Conservation (phyloP, 2,113 vertebrate species). For the Pogona vitticeps region DNA sequence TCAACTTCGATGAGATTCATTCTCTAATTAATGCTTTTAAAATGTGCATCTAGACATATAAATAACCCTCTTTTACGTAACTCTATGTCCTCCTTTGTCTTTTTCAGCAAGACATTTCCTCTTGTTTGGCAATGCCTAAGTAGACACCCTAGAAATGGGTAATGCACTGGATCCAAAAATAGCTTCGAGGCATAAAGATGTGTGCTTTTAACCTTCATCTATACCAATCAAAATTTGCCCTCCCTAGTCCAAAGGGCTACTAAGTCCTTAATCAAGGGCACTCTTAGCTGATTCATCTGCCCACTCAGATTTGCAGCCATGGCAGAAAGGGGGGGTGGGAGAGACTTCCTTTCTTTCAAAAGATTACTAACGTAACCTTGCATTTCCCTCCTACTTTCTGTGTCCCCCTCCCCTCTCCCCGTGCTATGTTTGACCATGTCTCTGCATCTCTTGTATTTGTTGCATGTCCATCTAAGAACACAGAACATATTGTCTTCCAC, state of each 20-base stretch:
- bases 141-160: not conserved
- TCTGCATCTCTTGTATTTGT: not conserved
- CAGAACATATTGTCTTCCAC: not conserved
- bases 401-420: not conserved
- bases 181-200: not conserved
- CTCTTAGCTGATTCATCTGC: not conserved
- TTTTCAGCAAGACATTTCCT: not conserved
- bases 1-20: not conserved
- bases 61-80: not conserved
- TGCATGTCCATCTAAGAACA: not conserved
- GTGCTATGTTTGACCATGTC: not conserved
- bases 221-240: not conserved
- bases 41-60: not conserved
- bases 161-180: not conserved
- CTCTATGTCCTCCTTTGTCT: not conserved
- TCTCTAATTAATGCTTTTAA: not conserved
- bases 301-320: not conserved
- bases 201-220: not conserved
- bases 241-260: not conserved
- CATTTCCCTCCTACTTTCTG: not conserved
- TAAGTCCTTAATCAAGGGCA: not conserved
- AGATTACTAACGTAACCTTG: not conserved
- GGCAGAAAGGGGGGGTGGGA: not conserved
- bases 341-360: not conserved
- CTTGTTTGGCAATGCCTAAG: not conserved